These are phyloP conservation scores for Lagodon rhomboides DNA, from an alignment of 2,797 vertebrate genomes.

Conservation along the genomic window DNA sequence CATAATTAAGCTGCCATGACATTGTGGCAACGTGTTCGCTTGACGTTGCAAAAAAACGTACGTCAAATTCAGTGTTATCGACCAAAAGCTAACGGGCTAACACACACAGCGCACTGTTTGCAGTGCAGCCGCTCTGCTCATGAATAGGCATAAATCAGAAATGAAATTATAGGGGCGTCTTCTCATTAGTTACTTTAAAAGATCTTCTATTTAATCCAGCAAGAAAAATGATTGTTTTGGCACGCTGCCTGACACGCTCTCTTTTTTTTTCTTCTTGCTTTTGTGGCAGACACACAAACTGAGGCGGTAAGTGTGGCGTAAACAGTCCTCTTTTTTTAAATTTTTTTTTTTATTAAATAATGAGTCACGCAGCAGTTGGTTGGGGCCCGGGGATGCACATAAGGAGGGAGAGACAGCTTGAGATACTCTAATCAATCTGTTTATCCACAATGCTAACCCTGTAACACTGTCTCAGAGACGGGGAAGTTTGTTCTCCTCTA, in stretches of 20 bases:
- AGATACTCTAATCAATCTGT: slow-evolving; percentile 73
- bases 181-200: slow-evolving; percentile 28
- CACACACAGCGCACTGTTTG: not conserved
- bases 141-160: not conserved
- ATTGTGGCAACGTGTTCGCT: not conserved
- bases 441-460: slow-evolving; percentile 65
- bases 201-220: slow-evolving; percentile 22
- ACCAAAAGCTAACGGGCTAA: slow-evolving; percentile 2
- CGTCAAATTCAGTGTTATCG: not conserved
- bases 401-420: slow-evolving; percentile 61
- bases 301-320: slow-evolving; percentile 51
- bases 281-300: slow-evolving; percentile 36
- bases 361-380: slow-evolving; percentile 78
- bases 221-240: slow-evolving; percentile 28
- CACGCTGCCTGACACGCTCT: slow-evolving; percentile 35
- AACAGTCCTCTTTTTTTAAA: slow-evolving; percentile 26
- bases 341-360: slow-evolving; percentile 68
- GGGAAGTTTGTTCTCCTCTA: slow-evolving; percentile 41
- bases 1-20: not conserved
- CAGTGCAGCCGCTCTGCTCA: not conserved
- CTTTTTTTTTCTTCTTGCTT: slow-evolving; percentile 23
- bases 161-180: not conserved
- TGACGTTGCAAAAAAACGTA: not conserved
- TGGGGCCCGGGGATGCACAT: slow-evolving; percentile 61
- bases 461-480: slow-evolving; percentile 47